Base-by-base conservation (phyloP, 1,140 invertebrate genomes). In the Holotrichia oblita region DNA sequence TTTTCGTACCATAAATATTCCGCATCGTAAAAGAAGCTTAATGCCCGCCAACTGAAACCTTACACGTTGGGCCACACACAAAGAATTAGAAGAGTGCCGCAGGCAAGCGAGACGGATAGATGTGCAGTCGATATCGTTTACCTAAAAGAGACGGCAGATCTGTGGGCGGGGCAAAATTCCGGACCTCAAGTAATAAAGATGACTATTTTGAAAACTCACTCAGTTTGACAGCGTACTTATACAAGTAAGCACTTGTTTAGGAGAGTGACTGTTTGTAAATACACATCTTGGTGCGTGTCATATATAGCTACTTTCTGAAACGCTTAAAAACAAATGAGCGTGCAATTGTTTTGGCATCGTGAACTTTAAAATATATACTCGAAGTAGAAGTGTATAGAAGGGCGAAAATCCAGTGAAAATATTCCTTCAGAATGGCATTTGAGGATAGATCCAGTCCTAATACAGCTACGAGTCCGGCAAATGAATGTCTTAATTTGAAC, bases 141-240 rank as follows among this genome's bases (percentile, higher is more conserved):
- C 61, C 76, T 48, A 34, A 41, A 80, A 80, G 77, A 79, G 79
- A 79, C 69, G 73, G 73, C 61, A 79, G 78, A 64, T 75, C 40
- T 8, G 80, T 74, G 78, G 84, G 84, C 85, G 84, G 80, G 79
- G 84, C 80, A 72, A 77, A 41, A 72, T 64, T 22, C 64, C 75
- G 80, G 82, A 80, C 82, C 80, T 80, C 79, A 79, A 77, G 85
- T 87, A 86, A 87, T 87, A 87, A 87, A 87, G 86, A 87, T 87
- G 85, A 87, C 85, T 87, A 87, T 87, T 87, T 86, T 87, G 86
- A 87, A 87, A 86, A 84, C 86, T 87, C 83, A 87, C 86, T 87
- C 86, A 87, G 85, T 87, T 84, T 87, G 86, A 87, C 86, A 87
- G 85, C 82, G 83, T 83, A 85, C 84, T 85, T 86, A 85, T 83